These are phyloP conservation scores for Lophotis ruficrista DNA, from an alignment of 2,113 vertebrate species.

Conservation along the genomic window DNA sequence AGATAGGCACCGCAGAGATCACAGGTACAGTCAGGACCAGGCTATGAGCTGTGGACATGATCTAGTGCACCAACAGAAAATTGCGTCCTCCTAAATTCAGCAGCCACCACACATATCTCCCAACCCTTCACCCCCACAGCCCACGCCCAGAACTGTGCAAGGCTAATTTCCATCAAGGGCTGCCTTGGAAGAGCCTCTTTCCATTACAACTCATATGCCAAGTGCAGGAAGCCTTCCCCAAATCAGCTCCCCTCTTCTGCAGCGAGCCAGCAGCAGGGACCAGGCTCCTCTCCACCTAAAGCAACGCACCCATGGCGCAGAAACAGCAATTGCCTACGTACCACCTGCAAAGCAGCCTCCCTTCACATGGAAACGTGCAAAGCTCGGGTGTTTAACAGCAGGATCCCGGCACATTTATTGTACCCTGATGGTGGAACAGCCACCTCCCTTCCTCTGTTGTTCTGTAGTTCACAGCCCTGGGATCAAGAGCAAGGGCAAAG, in stretches of 20 bases:
- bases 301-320: background rate
- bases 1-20: background rate
- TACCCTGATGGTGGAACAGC: background rate
- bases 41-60: background rate
- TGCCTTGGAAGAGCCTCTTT: background rate
- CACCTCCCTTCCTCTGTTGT: background rate
- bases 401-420: background rate
- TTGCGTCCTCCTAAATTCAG: background rate
- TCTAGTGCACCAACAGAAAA: background rate
- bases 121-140: background rate
- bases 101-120: background rate
- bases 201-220: background rate
- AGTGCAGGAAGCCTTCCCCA: background rate
- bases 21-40: background rate
- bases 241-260: background rate
- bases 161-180: background rate
- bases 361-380: accelerated
- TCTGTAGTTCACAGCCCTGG: background rate
- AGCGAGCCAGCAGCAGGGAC: background rate
- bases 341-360: background rate
- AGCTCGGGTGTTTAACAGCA: background rate
- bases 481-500: background rate
- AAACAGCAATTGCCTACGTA: background rate
- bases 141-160: background rate
- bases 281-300: background rate